These are phyloP conservation scores for Calyptommatus sinebrachiatus DNA, from an alignment of 2,113 vertebrate species.

Conservation along the genomic window DNA sequence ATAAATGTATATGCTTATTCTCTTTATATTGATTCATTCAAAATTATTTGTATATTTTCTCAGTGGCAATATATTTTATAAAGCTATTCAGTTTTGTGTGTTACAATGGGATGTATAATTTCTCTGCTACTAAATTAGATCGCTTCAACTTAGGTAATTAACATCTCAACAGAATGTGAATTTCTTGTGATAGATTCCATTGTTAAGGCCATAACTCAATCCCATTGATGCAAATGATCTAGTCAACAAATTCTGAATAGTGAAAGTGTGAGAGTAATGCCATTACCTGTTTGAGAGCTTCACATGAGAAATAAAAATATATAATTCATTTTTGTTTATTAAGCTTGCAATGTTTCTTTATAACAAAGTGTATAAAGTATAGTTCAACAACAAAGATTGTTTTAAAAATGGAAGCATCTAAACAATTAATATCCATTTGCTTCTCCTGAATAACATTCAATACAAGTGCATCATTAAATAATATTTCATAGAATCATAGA, in stretches of 20 bases:
- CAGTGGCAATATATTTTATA: neutral
- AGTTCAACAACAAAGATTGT: neutral
- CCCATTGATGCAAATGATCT: slow-evolving; percentile 18
- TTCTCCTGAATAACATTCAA: too few species aligned
- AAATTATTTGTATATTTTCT: slow-evolving; percentile 32
- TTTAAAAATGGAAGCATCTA: too few species aligned
- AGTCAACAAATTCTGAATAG: neutral
- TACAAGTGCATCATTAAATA: too few species aligned
- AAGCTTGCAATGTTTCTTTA: neutral
- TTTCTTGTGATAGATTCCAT: slow-evolving; percentile 10
- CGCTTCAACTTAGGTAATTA: neutral
- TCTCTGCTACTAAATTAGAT: neutral
- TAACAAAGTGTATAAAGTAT: neutral
- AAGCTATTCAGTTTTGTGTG: slow-evolving; percentile 1
- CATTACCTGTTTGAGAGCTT: neutral
- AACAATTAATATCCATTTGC: too few species aligned
- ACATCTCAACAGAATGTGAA: neutral
- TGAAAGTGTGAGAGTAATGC: neutral
- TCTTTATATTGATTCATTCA: slow-evolving; percentile 3
- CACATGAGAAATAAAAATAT: neutral
- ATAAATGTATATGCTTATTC: neutral
- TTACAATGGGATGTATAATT: neutral
- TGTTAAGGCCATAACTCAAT: slow-evolving; percentile 14
- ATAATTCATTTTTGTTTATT: neutral
- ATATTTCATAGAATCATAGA: too few species aligned